Percentiles rank a stretch among this genome's conserved stretches.
Conservation (phyloP, 2,797 vertebrate species). For the Scomberomorus guttatus region DNA sequence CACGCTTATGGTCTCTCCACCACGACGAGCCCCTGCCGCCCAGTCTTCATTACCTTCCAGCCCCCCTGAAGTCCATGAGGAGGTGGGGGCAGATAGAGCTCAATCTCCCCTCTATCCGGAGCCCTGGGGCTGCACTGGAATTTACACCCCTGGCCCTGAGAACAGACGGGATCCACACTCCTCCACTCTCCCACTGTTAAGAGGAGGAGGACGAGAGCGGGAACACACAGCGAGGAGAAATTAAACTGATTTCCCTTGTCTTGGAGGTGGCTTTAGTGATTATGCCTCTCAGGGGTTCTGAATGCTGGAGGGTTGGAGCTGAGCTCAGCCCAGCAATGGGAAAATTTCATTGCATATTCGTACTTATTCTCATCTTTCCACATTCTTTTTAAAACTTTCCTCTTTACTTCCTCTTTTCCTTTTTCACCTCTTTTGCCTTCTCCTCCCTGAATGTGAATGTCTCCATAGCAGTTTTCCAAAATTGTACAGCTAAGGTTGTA, state of each 20-base stretch:
- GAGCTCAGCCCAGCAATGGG: slow-evolving; percentile 62
- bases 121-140: slow-evolving; percentile 90
- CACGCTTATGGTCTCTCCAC: slow-evolving; percentile 75
- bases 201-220: slow-evolving; percentile 65
- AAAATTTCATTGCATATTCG: slow-evolving; percentile 37
- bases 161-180: slow-evolving; percentile 90
- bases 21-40: slow-evolving; percentile 84
- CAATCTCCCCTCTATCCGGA: slow-evolving; percentile 72
- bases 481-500: background rate
- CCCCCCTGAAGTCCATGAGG: slow-evolving; percentile 87
- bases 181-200: slow-evolving; percentile 77
- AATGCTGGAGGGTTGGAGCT: slow-evolving; percentile 58
- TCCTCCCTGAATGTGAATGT: background rate
- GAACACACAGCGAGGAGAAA: slow-evolving; percentile 76
- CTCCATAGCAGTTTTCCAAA: slow-evolving; percentile 24
- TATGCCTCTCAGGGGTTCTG: slow-evolving; percentile 52
- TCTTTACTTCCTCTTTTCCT: background rate
- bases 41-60: slow-evolving; percentile 95
- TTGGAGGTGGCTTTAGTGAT: slow-evolving; percentile 55
- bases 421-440: background rate
- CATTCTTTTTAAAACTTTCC: background rate
- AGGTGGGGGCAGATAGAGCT: slow-evolving; percentile 68
- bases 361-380: slow-evolving; percentile 12
- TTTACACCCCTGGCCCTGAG: slow-evolving; percentile 92
- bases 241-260: slow-evolving; percentile 76